Base-by-base conservation (phyloP, 2,113 vertebrate genomes). In the Ameiurus melas region DNA sequence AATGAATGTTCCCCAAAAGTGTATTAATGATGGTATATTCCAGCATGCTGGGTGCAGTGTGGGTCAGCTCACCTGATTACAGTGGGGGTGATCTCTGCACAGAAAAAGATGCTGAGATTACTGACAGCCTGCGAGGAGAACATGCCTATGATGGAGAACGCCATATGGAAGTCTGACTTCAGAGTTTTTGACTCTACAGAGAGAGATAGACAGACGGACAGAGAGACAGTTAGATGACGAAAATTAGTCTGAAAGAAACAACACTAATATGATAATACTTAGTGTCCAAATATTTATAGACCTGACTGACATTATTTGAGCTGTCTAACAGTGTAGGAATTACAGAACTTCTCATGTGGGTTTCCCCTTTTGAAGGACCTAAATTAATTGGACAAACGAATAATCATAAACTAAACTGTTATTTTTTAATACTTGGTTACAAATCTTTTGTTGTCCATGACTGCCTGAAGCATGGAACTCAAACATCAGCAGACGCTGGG, bases 41-140 rank as follows among this genome's bases (percentile, higher is more conserved):
- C 71, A 39, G n/a, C 36, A 27, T 30, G 73, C 57, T 1, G 73
- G 1, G 43, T 64, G 75, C 17, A 25, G 75, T 66, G 86, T 19
- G 25, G 57, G 22, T 53, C 55, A 62, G 89, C 95, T 93, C 91
- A 99, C 98, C 98, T 97, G 94, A 99, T 99, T 8, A 99, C 98
- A 0, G 98, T 99, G 75, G 98, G 98, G 17, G 97, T 97, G 95
- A 99, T 97, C 95, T 99, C 98, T 2, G 98, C 97, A 91, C 98
- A 99, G 95, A 99, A 98, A 94, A 99, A 99, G 90, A 99, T 98
- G 71, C 98, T 99, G 92, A 99, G 96, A 93, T 97, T 98, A 92
- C 97, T 98, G 87, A 98, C 97, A 0, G 98, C 98, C 36, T 99
- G 97, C 0, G 98, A 99, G 83, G 98, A 98, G 87, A 99, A 99